Percentiles rank a stretch among this genome's conserved stretches.
phyloP scores from a whole-genome alignment of 2,113 vertebrate species.

The Dermatemys mawii region DNA sequence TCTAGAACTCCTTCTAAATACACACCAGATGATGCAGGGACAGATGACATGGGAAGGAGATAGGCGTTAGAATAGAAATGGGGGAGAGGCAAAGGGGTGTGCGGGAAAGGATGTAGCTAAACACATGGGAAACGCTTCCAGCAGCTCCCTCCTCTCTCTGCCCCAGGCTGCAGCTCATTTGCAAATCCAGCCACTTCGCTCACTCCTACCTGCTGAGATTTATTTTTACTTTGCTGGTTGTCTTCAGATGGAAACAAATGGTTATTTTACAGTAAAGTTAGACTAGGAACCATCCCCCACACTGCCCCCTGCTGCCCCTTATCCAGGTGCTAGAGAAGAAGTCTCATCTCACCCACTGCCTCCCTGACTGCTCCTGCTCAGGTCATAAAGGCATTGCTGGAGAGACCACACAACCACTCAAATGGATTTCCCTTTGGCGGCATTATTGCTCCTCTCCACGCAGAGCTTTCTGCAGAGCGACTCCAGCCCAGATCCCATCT shows the following conservation, averaged over 20 bases:
- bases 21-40: conserved; percentile 14
- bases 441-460: fast-evolving
- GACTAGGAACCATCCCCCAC: fast-evolving
- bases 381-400: background rate
- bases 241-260: background rate
- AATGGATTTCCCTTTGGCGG: background rate
- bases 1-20: conserved; percentile 22
- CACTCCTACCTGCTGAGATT: background rate
- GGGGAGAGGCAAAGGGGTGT: no score
- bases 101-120: background rate
- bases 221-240: background rate
- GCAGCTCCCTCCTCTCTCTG: no score
- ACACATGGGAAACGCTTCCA: background rate
- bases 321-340: background rate
- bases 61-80: background rate
- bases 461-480: fast-evolving
- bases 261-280: background rate
- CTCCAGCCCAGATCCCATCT: background rate
- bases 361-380: background rate
- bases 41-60: background rate
- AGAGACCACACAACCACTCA: fast-evolving
- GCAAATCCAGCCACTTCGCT: background rate
- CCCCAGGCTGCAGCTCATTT: background rate
- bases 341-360: background rate
- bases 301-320: background rate